Base-by-base conservation (phyloP, 2,797 vertebrate species). In the Danio tinwini region DNA sequence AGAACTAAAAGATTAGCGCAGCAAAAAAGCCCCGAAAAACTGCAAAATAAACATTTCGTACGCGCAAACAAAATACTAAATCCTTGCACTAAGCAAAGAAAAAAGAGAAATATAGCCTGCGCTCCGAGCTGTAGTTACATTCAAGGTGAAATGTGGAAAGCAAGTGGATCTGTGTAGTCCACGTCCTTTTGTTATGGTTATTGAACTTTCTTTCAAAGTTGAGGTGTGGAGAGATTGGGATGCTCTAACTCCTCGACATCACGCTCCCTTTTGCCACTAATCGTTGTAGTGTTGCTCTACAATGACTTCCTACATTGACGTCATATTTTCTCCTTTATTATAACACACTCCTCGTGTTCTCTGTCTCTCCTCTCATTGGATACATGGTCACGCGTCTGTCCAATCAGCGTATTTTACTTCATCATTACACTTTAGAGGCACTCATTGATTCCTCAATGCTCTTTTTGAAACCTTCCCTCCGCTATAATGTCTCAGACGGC, bases 261-360 rank as follows among this genome's bases (percentile, higher is more conserved):
- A 95, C 92, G 92, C 91, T 94, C 92, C 91, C 92, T 93, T 92
- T 93, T 93, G 93, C 94, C 92, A 94, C 94, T 95, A 95, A 95
- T 94, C 94, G 95, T 93, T 93, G 91, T 91, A 92, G 93, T 90
- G 90, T 94, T 95, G 92, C 94, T 94, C 93, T 92, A 93, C 94
- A 94, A 94, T 94, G 93, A 95, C 95, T 96, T 96, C 96, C 95
- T 93, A 93, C 88, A 91, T 90, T 97, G 96, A 98, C 97, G 97
- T 98, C 97, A 98, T 92, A 93, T 91, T 92, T 93, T 91, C 92
- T 93, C 86, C 90, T 91, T 94, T 92, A 93, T 95, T 93, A 93
- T 93, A 94, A 95, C 88, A 93, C 92, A 88, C 88, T 85, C 85
- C 91, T 90, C 86, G 88, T 89, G 90, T 86, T 90, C 84, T 83